These are phyloP conservation scores for Xenops minutus DNA, from an alignment of 2,797 vertebrate species.

Conservation along the genomic window DNA sequence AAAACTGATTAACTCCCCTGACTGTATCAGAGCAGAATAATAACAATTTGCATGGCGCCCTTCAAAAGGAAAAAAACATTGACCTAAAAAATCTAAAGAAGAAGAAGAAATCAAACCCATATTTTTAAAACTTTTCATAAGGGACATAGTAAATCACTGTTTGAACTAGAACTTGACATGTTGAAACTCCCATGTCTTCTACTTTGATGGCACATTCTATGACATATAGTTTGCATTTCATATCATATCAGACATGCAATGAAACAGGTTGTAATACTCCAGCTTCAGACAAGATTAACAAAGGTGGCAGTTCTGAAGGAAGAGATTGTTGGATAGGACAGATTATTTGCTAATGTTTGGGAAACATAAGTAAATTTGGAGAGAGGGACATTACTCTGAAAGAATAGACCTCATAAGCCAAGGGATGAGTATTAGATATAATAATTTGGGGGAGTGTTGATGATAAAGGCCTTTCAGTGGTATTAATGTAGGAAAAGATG, in stretches of 20 bases:
- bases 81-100: background rate
- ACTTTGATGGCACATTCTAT: background rate
- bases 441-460: background rate
- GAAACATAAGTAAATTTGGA: background rate
- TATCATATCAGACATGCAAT: background rate
- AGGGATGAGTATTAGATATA: background rate
- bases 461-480: background rate
- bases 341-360: background rate
- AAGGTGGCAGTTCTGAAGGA: background rate
- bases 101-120: background rate
- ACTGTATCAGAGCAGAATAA: background rate
- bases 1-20: slow-evolving; percentile 28
- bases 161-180: background rate
- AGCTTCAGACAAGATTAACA: background rate
- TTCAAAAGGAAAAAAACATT: slow-evolving; percentile 30
- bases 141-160: background rate
- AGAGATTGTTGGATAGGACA: background rate
- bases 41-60: background rate
- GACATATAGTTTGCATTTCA: background rate
- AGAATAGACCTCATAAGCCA: background rate
- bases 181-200: background rate
- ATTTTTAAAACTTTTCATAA: background rate
- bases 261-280: background rate
- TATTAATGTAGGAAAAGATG: background rate
- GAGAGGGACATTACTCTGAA: background rate